Evolutionary conservation across 2,113 vertebrate genomes (phyloP), one percentile per base, ranked within the genome.

Genomic region (Paralichthys olivaceus): DNA sequence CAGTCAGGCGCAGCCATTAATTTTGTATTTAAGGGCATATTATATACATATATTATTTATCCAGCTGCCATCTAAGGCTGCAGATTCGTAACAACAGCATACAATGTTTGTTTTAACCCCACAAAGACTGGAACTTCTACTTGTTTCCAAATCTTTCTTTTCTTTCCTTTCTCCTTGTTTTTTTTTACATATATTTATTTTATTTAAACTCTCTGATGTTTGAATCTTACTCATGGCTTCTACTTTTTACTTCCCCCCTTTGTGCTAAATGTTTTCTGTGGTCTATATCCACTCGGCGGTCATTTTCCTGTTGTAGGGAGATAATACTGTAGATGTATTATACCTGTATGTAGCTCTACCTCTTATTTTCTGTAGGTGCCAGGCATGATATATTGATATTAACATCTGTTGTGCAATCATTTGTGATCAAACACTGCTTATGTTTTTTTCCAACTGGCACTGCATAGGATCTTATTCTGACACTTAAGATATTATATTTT

Each of bases 341-440:
- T 47, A 87, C 61, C 45, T 77, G 55, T 64, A 72, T 93, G 92
- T 96, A 98, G 96, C 94, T 95, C 96, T 98, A 98, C 97, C 97
- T 98, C 96, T 96, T 94, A 92, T 93, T 66, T 45, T 84, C 93
- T 94, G 88, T 96, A 97, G 96, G 94, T 93, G 94, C 93, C 94
- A 96, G 95, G 88, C 91, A 94, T 96, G 94, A 91, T 93, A 72
- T 71, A 88, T 94, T 66, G 19, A 17, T 45, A 23, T 81, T 59
- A 62, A 20, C 66, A 75, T 93, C 81, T 94, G 87, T 93, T 94
- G 92, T 95, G 94, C 91, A 91, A 84, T 72, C 55, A 60, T 87
- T 76, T 74, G 57, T 75, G 69, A 79, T 87, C 69, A 84, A 79
- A 89, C 55, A 61, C 63, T 68, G 68, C 75, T 80, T 75, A 37